Base-by-base conservation (phyloP, 2,888 invertebrate species). In the Trissolcus japonicus region DNA sequence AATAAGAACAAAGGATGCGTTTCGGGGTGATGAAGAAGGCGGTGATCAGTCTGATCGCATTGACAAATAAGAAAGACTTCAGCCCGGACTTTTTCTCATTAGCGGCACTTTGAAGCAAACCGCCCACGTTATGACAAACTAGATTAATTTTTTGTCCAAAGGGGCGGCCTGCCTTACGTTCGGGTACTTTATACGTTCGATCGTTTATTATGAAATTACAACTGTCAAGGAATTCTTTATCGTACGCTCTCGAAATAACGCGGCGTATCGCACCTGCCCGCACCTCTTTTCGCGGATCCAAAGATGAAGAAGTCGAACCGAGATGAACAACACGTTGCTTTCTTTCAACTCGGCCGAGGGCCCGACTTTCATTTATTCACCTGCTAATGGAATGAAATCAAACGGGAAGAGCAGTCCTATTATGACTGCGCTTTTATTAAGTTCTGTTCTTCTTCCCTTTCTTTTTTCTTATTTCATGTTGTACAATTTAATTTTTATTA, bases 41-140 rank as follows among this genome's bases (percentile, higher is more conserved):
- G 67, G 65, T 84, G 85, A 80, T 83, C 82, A 81, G 85, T 81
- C 82, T 83, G 85, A 85, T 85, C 85, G 84, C 86, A 86, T 86
- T 86, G 86, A 86, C 86, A 86, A 86, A 86, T 86, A 86, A 86
- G 86, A 84, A 85, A 83, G 86, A 74, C 71, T 60, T 35, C 55
- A 59, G 82, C 81, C 83, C 84, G 77, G 82, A 86, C 86, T 85
- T 86, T 35, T 87, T 87, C 88, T 89, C 89, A 89, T 89, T 89
- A 89, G 88, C 87, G 86, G 86, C 86, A 83, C 89, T 89, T 89
- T 89, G 88, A 89, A 86, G 86, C 85, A 84, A 85, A 85, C 88
- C 89, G 88, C 87, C 89, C 88, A 87, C 87, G 85, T 89, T 87
- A 88, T 88, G 89, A 89, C 89, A 89, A 89, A 89, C 89, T 88